A percentile compares a stretch with the other conserved stretches of the same genome.
phyloP scores from a whole-genome alignment of 1,140 invertebrate genomes.

The Panulirus ornatus region DNA sequence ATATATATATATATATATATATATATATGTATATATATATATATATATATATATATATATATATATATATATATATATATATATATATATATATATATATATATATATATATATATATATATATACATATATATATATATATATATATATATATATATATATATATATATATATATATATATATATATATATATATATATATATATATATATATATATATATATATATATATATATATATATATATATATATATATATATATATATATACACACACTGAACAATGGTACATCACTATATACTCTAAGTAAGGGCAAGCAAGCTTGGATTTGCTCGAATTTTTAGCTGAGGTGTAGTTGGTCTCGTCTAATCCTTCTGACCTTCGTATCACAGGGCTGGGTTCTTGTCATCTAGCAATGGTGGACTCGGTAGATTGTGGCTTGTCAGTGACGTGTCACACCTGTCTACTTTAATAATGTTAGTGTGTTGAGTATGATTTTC shows the following conservation, averaged over 20 bases:
- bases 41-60: conserved; percentile 40
- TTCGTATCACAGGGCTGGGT: no score
- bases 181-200: conserved; percentile 34
- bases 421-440: no score
- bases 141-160: conserved; percentile 35
- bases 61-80: conserved; percentile 50
- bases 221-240: conserved; percentile 19
- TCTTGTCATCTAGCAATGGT: no score
- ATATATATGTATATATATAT: conserved; percentile 26
- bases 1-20: conserved; percentile 31
- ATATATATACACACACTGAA: no score
- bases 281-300: no score
- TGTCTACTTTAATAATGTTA: no score
- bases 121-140: conserved; percentile 38
- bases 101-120: conserved; percentile 38
- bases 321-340: no score
- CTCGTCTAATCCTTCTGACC: no score
- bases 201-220: conserved; percentile 33
- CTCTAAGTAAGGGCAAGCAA: no score
- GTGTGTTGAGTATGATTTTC: no score
- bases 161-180: conserved; percentile 34
- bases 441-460: no score
- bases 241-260: conserved; percentile 20
- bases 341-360: no score
- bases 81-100: conserved; percentile 43